Base-by-base conservation (phyloP, 1,140 invertebrate genomes). In the Platyscapa corneri region DNA sequence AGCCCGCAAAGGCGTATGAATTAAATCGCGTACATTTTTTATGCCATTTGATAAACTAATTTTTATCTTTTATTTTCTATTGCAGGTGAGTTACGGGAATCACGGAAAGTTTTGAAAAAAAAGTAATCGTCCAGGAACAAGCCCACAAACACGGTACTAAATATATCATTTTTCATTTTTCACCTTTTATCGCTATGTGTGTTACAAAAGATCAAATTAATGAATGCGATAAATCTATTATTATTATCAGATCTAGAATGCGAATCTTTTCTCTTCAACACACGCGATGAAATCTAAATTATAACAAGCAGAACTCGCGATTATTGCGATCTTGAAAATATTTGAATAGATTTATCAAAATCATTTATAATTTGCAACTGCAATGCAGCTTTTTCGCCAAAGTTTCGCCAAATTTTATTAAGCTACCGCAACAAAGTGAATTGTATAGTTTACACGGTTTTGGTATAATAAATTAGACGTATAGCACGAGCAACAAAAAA, bases 101-200 rank as follows among this genome's bases (percentile, higher is more conserved):
- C 83, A 60, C 32, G 46, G 34, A 60, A 60, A 74, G 49, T 39
- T 85, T 75, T 80, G 56, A 39, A 74, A 30, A 39, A n/a, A 67
- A 65, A 60, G 65, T 56, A 49, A 85, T 82, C 34, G 23, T 60
- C 67, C 65, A 85, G 46, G 83, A 80, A 64, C 60, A 49, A 53
- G 49, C 53, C 64, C 65, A 79, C 60, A 80, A 60, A 80, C 76
- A 85, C 76, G 77, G 77, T 85, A 80, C 20, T 20, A 56, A 30
- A 77, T 39, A 34, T 37, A 32, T 34, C 18, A 34, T 67, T 67
- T 67, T 67, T 64, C 14, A 60, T 60, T 60, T 60, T 60, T n/a
- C n/a, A n/a, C n/a, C n/a, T n/a, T n/a, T 46, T 46, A 7, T 5
- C 12, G 42, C 42, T 46, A 1, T 34, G 32, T 32, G 3, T 67